A percentile compares a stretch with the other conserved stretches of the same genome.
Conservation (phyloP, 1,140 invertebrate genomes). For the Belonocnema kinseyi region DNA sequence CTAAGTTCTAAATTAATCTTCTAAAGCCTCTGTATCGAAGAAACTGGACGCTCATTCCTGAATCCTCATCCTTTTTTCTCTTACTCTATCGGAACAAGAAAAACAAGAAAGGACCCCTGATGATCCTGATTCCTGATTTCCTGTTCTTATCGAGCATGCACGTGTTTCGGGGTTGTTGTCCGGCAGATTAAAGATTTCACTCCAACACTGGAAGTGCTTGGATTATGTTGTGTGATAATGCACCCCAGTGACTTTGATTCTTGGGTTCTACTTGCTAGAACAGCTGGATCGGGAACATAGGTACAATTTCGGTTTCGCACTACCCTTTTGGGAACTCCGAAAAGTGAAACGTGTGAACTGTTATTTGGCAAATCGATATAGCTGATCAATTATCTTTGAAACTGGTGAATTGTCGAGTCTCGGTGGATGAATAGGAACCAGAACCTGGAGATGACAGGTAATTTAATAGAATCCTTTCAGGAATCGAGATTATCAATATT, state of each 20-base stretch:
- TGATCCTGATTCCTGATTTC: neutral
- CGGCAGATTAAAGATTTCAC: slow-evolving; percentile 3
- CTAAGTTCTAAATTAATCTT: neutral
- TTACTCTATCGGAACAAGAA: neutral
- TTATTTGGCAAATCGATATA: too few relatives aligned
- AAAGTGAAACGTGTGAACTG: neutral
- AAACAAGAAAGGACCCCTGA: neutral
- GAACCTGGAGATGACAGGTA: too few relatives aligned
- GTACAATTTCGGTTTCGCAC: neutral
- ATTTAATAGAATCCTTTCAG: too few relatives aligned
- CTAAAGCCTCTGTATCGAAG: neutral
- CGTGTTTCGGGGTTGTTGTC: slow-evolving; percentile 30
- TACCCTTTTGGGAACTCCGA: neutral
- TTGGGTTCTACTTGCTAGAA: neutral
- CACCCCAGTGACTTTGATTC: neutral
- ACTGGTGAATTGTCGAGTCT: too few relatives aligned
- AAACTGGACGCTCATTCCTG: neutral
- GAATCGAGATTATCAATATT: too few relatives aligned
- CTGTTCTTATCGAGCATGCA: slow-evolving; percentile 27
- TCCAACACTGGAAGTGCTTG: neutral
- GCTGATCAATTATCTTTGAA: too few relatives aligned
- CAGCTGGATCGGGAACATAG: neutral
- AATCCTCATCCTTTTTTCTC: neutral
- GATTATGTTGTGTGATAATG: neutral
- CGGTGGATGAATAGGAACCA: too few relatives aligned